Conservation (phyloP, 2,888 invertebrate species). For the Sphecodes monilicornis region DNA sequence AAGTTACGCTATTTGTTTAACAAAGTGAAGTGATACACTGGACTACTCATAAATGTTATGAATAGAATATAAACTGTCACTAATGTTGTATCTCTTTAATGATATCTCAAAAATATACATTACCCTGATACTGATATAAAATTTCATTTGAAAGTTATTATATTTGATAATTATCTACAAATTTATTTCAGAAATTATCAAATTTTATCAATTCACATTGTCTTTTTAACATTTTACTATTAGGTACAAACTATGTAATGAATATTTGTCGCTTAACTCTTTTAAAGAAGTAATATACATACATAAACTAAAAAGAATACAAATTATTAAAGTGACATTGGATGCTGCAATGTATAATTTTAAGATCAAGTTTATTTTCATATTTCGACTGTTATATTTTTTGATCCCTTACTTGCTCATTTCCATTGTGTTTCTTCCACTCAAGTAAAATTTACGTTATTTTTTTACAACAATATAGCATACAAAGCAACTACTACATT, state of each 20-base stretch:
- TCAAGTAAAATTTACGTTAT: not conserved
- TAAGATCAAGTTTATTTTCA: not conserved
- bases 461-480: not conserved
- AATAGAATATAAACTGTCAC: not conserved
- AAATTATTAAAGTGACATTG: not conserved
- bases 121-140: not conserved
- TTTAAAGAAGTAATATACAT: not conserved
- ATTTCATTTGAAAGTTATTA: not conserved
- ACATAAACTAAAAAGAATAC: not conserved
- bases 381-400: not conserved
- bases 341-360: not conserved
- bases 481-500: too few species aligned
- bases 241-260: not conserved
- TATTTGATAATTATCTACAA: not conserved
- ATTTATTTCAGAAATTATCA: not conserved
- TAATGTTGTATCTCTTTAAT: not conserved
- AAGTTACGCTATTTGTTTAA: not conserved
- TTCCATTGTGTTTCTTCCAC: not conserved
- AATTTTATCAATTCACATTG: not conserved
- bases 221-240: not conserved
- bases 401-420: not conserved
- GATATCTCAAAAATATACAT: not conserved
- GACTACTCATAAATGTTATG: not conserved
- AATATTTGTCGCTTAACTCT: conserved; percentile 1
- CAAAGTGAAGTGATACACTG: not conserved